Base-by-base conservation (phyloP, 2,888 invertebrate genomes). In the Crioceris asparagi region DNA sequence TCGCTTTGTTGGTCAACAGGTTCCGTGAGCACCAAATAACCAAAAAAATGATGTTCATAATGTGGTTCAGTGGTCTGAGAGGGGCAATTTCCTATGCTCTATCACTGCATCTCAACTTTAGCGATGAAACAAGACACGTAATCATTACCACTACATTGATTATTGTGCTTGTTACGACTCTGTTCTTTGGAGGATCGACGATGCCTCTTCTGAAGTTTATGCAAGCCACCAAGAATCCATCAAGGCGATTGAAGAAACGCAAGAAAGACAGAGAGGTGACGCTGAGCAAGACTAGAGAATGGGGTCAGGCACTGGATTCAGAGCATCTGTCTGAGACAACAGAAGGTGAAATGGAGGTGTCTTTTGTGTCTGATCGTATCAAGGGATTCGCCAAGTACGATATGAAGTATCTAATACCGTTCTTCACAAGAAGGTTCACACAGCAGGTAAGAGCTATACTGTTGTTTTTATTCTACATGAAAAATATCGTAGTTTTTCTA, bases 41-140 rank as follows among this genome's bases (percentile, higher is more conserved):
- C 1, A 84, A 82, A 61, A 92, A 93, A 66, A 96, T 93, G 91
- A 94, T 94, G 80, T 94, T 96, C 57, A 93, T 97, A 41, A 97
- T 97, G 96, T 97, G 96, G 96, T 96, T 96, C 62, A 93, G 93
- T 62, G 92, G 96, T 30, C 67, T 97, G 44, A 75, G 97, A 38
- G 97, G 97, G 23, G 97, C 97, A 6, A 94, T 98, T 61, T 96
- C 97, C 0, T 98, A 98, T 66, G 97, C 97, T 2, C 69, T 98
- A 14, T 93, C 94, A 1, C 75, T 98, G 36, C 96, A 98, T 70
- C 75, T 97, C 56, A 87, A 91, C 50, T 83, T 94, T 53, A 87
- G 87, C 34, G 85, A 88, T 59, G 93, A 96, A 67, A 94, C 91
- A 1, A 76, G 94, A 4, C 90, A 92, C 59, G 93, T 98, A 15